phyloP scores from a whole-genome alignment of 2,797 vertebrate species.

The Anabas testudineus region DNA sequence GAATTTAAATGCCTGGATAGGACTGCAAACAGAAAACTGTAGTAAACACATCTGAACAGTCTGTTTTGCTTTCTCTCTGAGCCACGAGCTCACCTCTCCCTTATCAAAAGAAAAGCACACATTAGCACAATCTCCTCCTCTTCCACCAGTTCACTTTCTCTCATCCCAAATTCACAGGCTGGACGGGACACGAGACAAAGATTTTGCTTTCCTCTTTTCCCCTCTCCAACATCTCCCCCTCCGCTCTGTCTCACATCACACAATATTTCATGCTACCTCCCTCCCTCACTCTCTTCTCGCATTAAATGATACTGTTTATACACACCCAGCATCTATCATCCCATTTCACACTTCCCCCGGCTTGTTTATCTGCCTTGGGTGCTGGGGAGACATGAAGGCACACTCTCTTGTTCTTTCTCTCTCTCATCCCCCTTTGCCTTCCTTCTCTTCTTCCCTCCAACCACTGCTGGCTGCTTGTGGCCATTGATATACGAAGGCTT shows the following conservation, averaged over 20 bases:
- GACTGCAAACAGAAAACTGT: constrained; percentile 44
- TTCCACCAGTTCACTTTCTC: constrained; percentile 34
- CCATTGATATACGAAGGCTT: constrained; percentile 75
- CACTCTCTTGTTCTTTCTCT: constrained; percentile 55
- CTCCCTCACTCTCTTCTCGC: constrained; percentile 64
- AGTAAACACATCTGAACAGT: constrained; percentile 47
- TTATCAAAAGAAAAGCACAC: constrained; percentile 64
- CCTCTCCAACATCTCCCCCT: constrained; percentile 46
- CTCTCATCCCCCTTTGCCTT: constrained; percentile 57
- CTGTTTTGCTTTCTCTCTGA: constrained; percentile 17
- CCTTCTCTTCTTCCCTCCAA: constrained; percentile 63
- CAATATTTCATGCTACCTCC: constrained; percentile 71
- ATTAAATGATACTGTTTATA: constrained; percentile 83
- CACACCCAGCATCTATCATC: constrained; percentile 82
- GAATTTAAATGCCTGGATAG: constrained; percentile 63
- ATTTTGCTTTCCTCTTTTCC: constrained; percentile 35
- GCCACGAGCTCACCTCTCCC: constrained; percentile 49
- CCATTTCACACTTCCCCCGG: constrained; percentile 80
- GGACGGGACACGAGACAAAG: constrained; percentile 56
- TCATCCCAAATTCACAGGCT: constrained; percentile 64
- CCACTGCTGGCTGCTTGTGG: constrained; percentile 73
- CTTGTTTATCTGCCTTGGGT: constrained; percentile 81
- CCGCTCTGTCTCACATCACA: constrained; percentile 67
- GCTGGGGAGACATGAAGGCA: constrained; percentile 78
- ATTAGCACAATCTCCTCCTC: constrained; percentile 32